phyloP scores from a whole-genome alignment of 2,113 vertebrate genomes.

The Strix uralensis region DNA sequence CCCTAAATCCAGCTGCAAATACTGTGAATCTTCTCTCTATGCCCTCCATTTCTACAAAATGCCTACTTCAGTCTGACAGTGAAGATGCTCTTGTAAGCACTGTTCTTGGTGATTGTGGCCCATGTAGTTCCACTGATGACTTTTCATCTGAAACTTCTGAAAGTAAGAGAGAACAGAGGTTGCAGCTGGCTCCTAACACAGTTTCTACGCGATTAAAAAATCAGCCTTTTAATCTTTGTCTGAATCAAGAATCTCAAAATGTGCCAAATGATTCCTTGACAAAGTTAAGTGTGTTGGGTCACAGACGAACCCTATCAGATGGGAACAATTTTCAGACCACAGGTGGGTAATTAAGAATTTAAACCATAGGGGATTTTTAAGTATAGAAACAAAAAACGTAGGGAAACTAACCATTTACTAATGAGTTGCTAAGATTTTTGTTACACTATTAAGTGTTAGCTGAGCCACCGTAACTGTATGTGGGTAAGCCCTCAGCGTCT shows the following conservation, averaged over 20 bases:
- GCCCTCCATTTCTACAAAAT: constrained; percentile 88
- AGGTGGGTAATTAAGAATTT: constrained; percentile 46
- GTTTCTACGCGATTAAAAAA: background rate
- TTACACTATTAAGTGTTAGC: background rate
- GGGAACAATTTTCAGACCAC: constrained; percentile 37
- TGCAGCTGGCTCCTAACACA: background rate
- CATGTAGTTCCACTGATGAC: background rate
- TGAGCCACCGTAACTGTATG: background rate
- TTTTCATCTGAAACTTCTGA: background rate
- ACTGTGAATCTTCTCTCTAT: constrained; percentile 80
- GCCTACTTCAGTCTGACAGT: constrained; percentile 77
- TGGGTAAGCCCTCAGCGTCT: background rate
- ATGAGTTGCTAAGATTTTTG: background rate
- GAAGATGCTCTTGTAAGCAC: constrained; percentile 35
- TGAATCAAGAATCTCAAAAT: background rate
- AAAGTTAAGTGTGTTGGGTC: background rate
- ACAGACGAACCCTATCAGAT: constrained; percentile 59
- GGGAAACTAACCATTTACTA: background rate
- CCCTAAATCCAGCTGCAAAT: background rate
- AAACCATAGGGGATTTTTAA: background rate
- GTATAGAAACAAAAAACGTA: background rate
- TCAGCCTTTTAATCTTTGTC: background rate
- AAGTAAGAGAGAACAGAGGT: background rate
- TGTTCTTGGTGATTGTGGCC: background rate
- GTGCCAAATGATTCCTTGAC: background rate